phyloP scores from a whole-genome alignment of 2,797 vertebrate genomes.

The Arrhamphus sclerolepis region DNA sequence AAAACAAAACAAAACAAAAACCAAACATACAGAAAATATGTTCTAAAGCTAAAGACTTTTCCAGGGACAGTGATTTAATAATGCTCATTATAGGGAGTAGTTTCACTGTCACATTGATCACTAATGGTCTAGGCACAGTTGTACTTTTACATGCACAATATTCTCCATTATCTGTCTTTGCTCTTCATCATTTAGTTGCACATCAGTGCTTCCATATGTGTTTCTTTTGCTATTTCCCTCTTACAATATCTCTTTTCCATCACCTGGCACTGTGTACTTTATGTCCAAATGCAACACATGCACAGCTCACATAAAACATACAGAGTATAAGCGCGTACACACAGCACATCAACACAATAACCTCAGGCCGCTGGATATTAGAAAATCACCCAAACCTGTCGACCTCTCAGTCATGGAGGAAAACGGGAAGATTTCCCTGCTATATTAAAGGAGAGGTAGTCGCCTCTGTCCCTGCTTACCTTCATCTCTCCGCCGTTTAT shows the following conservation, averaged over 20 bases:
- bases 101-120: background rate
- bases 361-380: slow-evolving; percentile 87
- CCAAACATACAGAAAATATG: no score
- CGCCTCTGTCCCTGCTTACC: slow-evolving; percentile 72
- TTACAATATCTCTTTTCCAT: slow-evolving; percentile 49
- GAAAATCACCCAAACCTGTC: slow-evolving; percentile 85
- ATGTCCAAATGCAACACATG: slow-evolving; percentile 38
- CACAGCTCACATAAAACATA: slow-evolving; percentile 54
- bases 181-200: slow-evolving; percentile 33
- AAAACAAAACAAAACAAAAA: no score
- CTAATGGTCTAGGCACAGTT: background rate
- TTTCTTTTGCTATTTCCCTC: slow-evolving; percentile 22
- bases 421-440: slow-evolving; percentile 69
- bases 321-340: slow-evolving; percentile 49
- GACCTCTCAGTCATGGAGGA: slow-evolving; percentile 71
- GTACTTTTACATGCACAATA: background rate
- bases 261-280: slow-evolving; percentile 52
- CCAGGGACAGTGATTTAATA: background rate
- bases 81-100: background rate
- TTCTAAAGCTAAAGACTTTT: no score
- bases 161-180: slow-evolving; percentile 5
- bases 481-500: slow-evolving; percentile 80
- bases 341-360: slow-evolving; percentile 76
- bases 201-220: slow-evolving; percentile 17
- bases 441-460: slow-evolving; percentile 84